Evolutionary conservation across 2,888 invertebrate species (phyloP), one percentile per base, ranked within the genome.

Genomic region (Drosophila flavopinicola): DNA sequence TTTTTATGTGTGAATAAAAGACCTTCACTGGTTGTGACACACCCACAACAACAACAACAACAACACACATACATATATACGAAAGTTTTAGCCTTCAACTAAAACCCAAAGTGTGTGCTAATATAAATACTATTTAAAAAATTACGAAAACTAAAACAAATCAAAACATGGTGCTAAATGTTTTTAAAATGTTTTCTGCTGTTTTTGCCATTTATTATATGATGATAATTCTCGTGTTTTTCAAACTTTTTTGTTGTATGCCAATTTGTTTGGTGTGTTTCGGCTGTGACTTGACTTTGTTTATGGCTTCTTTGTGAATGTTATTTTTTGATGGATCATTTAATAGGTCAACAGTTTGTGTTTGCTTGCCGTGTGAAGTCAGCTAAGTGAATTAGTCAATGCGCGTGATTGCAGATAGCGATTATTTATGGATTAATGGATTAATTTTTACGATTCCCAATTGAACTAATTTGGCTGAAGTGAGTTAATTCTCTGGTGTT

Each of bases 31-130:
- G 7, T 24, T 44, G 25, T 63, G 38, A 41, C 70, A 75, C 75
- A 54, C 72, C 70, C 57, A 54, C 57, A 39, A 58, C 33, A 10
- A 15, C 17, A 35, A 13, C 7, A 29, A n/a, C 20, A 20, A 2
- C 2, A 3, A 20, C 20, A 20, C 20, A 20, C 20, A 20, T 4
- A 20, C 20, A 20, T 4, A 20, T 20, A 20, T 2, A 41, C 27
- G 35, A 45, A 49, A 65, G 45, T 66, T 60, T 3, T 4, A 75
- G 60, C 86, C 86, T 79, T 79, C 79, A 64, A 57, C 59, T 53
- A 44, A 45, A 61, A 59, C 53, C n/a, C 11, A 51, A 60, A 65
- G 48, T 69, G 44, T 32, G 54, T 59, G 29, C 41, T 59, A 42
- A 45, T 54, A 35, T 60, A 52, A 60, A 66, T 63, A 66, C 35